Evolutionary conservation across 2,888 invertebrate genomes (phyloP), one percentile per base, ranked within the genome.

Genomic region (Psylliodes chrysocephalus): DNA sequence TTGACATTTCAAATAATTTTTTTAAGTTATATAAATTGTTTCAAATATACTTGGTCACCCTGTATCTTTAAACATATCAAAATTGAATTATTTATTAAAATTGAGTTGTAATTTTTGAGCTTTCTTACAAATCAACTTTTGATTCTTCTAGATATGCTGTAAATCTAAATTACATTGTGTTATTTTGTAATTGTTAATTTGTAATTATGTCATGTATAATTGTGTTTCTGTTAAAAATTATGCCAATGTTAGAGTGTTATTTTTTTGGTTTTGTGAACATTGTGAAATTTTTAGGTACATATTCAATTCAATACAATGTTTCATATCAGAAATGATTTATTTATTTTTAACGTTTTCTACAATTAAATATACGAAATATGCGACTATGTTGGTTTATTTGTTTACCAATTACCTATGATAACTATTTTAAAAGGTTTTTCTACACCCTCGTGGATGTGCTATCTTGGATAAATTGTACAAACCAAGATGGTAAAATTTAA

Each of bases 251-350:
- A n/a, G 4, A 10, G 30, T 30, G 6, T 30, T n/a, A 10, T 30
- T 30, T 30, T 25, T 33, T 12, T 35, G 35, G n/a, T 35, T 3
- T 14, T 35, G 10, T 14, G 14, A 35, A 35, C 35, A 14, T 12
- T 35, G 14, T 46, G 46, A 25, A 46, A 46, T 46, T 46, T 6
- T 46, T 14, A 40, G 18, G 17, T 60, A 53, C 40, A 44, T 12
- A n/a, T 35, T n/a, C 14, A 14, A 33, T 62, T 18, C 35, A 47
- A 46, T 51, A 54, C 15, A 60, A 63, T 67, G 64, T 67, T 67
- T 64, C 67, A 67, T 62, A 64, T 67, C 64, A 63, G 64, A 64
- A 63, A 60, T 54, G 10, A 42, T 38, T 62, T 33, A 59, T 53
- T 66, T 30, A 47, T 63, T 63, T 55, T 63, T 60, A 63, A 56